Evolutionary conservation across 2,113 vertebrate species (phyloP).

Genomic region (Petrocephalus zakoni): DNA sequence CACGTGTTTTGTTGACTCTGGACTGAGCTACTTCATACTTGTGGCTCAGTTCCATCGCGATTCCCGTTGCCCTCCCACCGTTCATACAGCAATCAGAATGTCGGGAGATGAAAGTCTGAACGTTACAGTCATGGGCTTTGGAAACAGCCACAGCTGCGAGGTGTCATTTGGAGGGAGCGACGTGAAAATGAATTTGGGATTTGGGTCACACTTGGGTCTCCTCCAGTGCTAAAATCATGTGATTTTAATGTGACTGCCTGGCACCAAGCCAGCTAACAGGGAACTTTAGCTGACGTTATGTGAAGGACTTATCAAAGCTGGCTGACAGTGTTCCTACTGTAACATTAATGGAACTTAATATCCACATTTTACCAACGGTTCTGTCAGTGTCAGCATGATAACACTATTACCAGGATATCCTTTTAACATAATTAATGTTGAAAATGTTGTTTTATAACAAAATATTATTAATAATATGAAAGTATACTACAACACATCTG

Average conservation of each 20-base stretch:
- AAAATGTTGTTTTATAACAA: not conserved
- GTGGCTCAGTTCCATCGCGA: no score
- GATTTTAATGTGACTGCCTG: not conserved
- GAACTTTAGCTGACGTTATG: not conserved
- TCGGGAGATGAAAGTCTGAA: not conserved
- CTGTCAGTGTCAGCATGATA: not conserved
- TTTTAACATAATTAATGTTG: not conserved
- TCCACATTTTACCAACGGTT: not conserved
- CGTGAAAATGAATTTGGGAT: not conserved
- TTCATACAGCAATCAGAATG: not conserved
- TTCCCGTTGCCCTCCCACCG: not conserved
- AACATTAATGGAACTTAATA: not conserved
- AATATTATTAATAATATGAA: not conserved
- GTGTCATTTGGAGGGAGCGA: not conserved
- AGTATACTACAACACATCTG: not conserved
- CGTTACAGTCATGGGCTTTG: slow-evolving; percentile 8
- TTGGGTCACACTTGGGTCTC: not conserved
- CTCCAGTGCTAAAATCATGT: not conserved
- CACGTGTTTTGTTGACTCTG: not conserved
- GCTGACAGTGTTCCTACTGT: not conserved
- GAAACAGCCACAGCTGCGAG: slow-evolving; percentile 19
- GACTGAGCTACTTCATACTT: not conserved
- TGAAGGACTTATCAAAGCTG: not conserved
- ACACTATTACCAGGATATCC: not conserved
- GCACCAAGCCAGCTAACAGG: not conserved